Percentiles rank a stretch among this genome's conserved stretches.
phyloP scores from a whole-genome alignment of 2,113 vertebrate genomes.

The Rhegmatorhina hoffmannsi region DNA sequence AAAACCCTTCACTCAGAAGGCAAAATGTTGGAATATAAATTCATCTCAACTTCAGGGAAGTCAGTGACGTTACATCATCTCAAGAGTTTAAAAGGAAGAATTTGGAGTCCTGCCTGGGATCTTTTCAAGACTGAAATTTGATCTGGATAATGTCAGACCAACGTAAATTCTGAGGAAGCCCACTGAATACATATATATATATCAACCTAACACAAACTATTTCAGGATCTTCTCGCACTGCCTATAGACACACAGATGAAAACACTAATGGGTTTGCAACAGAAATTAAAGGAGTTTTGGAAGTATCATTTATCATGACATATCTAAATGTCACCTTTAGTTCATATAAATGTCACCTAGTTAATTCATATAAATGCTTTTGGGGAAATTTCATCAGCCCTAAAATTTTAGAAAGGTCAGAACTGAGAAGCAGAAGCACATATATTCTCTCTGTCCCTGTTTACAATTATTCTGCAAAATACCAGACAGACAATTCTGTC shows the following conservation, averaged over 20 bases:
- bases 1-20: neutral
- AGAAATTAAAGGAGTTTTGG: neutral
- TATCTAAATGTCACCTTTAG: constrained; percentile 38
- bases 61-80: neutral
- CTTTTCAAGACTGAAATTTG: neutral
- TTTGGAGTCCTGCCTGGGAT: neutral
- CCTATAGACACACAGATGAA: neutral
- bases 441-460: neutral
- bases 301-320: neutral
- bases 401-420: constrained; percentile 64
- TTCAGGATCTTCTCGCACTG: neutral
- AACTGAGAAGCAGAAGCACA: constrained; percentile 34
- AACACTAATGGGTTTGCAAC: neutral
- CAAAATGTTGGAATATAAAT: neutral
- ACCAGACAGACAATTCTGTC: neutral
- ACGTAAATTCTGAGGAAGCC: neutral
- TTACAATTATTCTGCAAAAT: constrained; percentile 19
- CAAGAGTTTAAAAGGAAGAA: neutral
- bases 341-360: constrained; percentile 46
- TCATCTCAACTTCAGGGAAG: neutral
- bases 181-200: neutral
- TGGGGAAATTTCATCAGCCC: constrained; percentile 36
- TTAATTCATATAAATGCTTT: constrained; percentile 39
- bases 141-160: neutral
- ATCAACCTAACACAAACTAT: neutral